Evolutionary conservation across 2,888 invertebrate genomes (phyloP).

Genomic region (Ornithoptera alexandrae): DNA sequence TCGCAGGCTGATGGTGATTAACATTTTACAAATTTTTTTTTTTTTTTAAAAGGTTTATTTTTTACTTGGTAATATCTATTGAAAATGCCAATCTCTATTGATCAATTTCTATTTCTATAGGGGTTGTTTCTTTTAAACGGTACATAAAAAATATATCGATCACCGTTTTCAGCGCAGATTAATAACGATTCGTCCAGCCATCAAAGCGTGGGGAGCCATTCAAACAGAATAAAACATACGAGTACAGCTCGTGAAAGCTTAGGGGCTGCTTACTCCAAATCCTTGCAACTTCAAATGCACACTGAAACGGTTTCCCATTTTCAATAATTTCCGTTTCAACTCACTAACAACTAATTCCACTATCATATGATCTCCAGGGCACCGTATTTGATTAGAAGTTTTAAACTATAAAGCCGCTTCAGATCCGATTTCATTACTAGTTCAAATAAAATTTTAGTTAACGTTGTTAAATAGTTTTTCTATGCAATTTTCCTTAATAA

Average conservation of each 20-base stretch:
- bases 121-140: not conserved
- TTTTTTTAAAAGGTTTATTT: too few species aligned
- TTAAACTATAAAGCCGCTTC: not conserved
- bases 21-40: too few species aligned
- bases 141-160: too few species aligned
- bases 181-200: not conserved
- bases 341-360: conserved; percentile 10
- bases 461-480: too few species aligned
- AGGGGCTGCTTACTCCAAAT: not conserved
- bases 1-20: too few species aligned
- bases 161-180: not conserved
- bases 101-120: too few species aligned
- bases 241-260: not conserved
- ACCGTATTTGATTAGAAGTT: not conserved
- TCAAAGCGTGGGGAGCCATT: conserved; percentile 3
- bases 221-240: not conserved
- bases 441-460: too few species aligned
- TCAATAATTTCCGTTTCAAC: conserved; percentile 12
- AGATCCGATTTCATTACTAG: not conserved
- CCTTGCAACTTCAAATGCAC: not conserved
- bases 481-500: not conserved
- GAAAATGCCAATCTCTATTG: too few species aligned
- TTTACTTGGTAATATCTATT: too few species aligned
- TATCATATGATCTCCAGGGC: not conserved
- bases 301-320: conserved; percentile 13